Conservation (phyloP, 2,888 invertebrate species). For the Drosophila aldrichi region DNA sequence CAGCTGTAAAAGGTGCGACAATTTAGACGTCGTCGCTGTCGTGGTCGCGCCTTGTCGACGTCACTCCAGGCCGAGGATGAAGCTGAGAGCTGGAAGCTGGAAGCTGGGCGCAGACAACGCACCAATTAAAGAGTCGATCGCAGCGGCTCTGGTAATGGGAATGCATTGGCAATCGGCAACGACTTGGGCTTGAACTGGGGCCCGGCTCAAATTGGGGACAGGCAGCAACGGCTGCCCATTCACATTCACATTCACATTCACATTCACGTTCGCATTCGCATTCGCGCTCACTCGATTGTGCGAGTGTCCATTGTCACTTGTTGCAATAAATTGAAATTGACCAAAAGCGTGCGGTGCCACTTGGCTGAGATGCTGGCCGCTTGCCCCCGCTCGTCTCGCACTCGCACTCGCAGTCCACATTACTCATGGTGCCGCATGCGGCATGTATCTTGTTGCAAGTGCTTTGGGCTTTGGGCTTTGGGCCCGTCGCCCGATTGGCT, state of each 20-base stretch:
- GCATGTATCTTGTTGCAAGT: constrained; percentile 65
- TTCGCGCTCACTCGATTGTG: constrained; percentile 46
- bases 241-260: constrained; percentile 34
- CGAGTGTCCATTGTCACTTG: constrained; percentile 72
- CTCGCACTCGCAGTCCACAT: constrained; percentile 29
- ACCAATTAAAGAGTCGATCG: constrained; percentile 59
- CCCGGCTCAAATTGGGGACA: constrained; percentile 50
- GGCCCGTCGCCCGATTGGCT: constrained; percentile 38
- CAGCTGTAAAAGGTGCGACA: constrained; percentile 71
- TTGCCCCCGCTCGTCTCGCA: background rate
- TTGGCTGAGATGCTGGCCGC: constrained; percentile 8
- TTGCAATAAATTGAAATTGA: constrained; percentile 78
- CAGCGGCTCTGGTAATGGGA: constrained; percentile 21
- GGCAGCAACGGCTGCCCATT: constrained; percentile 34
- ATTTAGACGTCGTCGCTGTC: constrained; percentile 66
- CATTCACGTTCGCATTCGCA: constrained; percentile 32
- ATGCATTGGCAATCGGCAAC: constrained; percentile 6
- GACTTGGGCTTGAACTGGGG: constrained; percentile 4
- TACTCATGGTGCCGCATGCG: constrained; percentile 48
- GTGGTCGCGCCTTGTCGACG: constrained; percentile 54
- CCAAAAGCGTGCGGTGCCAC: constrained; percentile 72
- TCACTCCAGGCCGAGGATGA: constrained; percentile 45
- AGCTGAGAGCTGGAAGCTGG: constrained; percentile 1
- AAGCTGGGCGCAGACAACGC: constrained; percentile 33
- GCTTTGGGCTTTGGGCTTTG: constrained; percentile 34